These are phyloP conservation scores for Stegostoma tigrinum DNA, from an alignment of 2,113 vertebrate species.

Conservation along the genomic window DNA sequence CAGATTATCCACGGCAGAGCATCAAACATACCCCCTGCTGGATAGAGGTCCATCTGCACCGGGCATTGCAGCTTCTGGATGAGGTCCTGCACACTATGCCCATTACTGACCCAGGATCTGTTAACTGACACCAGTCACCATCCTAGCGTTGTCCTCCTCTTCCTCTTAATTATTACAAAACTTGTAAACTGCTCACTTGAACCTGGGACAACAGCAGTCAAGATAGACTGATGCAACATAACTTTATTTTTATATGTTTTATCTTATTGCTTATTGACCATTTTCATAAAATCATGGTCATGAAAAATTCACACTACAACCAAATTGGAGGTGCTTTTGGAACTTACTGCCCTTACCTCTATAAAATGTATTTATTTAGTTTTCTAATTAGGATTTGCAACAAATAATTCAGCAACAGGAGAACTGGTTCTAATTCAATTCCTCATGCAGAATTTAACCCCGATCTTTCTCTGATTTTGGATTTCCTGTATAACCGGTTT, in stretches of 20 bases:
- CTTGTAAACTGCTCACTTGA: background rate
- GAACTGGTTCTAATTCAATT: background rate
- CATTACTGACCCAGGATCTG: slow-evolving; percentile 50
- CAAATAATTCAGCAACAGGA: background rate
- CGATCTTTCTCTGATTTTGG: background rate
- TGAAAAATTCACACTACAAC: background rate
- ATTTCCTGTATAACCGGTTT: background rate
- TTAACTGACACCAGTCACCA: slow-evolving; percentile 47
- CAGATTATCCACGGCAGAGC: slow-evolving; percentile 64
- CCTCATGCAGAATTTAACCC: background rate
- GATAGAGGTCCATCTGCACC: slow-evolving; percentile 69
- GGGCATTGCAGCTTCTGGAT: slow-evolving; percentile 66
- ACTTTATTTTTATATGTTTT: slow-evolving; percentile 34
- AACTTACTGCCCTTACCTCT: background rate
- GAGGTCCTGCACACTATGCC: slow-evolving; percentile 70
- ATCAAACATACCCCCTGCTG: slow-evolving; percentile 75
- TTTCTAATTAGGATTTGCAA: background rate
- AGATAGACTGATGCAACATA: background rate
- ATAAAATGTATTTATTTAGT: slow-evolving; percentile 13
- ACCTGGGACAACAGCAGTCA: background rate
- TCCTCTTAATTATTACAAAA: background rate
- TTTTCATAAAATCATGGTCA: background rate
- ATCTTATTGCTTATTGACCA: slow-evolving; percentile 24
- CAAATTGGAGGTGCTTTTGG: background rate
- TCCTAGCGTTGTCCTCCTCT: no score